Base-by-base conservation (phyloP, 2,888 invertebrate genomes). In the Melolontha melolontha region DNA sequence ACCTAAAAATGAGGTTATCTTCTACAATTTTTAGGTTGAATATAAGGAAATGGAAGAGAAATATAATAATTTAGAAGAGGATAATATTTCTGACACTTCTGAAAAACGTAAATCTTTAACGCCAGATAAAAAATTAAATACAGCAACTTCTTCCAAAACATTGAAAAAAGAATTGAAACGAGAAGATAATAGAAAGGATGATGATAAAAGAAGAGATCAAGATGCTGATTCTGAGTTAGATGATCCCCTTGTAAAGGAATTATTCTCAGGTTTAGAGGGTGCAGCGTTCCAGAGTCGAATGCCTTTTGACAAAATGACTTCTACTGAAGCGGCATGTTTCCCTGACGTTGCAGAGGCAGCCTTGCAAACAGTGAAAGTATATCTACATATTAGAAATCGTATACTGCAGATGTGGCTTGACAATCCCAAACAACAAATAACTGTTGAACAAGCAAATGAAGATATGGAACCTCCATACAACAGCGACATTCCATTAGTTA, bases 321-420 rank as follows among this genome's bases (percentile, higher is more conserved):
- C 96, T 0, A 89, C 93, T 40, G 98, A 98, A 86, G 95, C 95
- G 0, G 93, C 94, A 57, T 94, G 94, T 80, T 98, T 98, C 82
- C 93, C 95, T 1, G 98, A 98, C 80, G 90, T 98, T 17, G 91
- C 94, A 63, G 91, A 92, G 70, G 90, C 93, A 11, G 91, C 94
- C 0, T 89, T 94, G 42, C 90, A 92, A 76, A 91, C 93, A 0
- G 92, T 93, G 73, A 92, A 95, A 82, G 91, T 97, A 17, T 98
- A 96, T 82, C 87, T 97, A 14, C 94, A 97, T 81, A 91, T 97
- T 71, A 89, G 98, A 70, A 98, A 98, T 81, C 88, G 96, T 72
- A 85, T 97, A 72, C 84, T 98, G 17, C 96, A 97, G 84, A 86
- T 97, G 82, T 99, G 98, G 98, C 88, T 98, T 71, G 95, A 96